These are phyloP conservation scores for Zoroaster sp. DNA, from an alignment of 53 echinoderm and acorn worm species.

Conservation along the genomic window DNA sequence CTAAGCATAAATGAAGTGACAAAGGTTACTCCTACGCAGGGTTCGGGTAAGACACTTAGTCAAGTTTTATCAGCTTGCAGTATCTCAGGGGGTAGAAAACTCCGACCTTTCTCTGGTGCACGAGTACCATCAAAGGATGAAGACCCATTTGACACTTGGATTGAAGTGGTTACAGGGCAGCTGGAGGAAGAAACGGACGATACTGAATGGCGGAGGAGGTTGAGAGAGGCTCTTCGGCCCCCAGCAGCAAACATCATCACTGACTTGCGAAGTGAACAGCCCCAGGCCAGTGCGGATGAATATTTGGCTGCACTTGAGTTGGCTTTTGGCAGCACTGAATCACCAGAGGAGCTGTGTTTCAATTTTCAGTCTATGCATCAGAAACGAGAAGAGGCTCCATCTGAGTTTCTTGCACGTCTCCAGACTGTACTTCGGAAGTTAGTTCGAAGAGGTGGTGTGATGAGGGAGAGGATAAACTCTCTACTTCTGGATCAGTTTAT, in stretches of 20 bases:
- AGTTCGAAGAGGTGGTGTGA: slow-evolving; percentile 23
- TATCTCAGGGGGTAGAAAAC: not conserved
- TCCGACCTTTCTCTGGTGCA: slow-evolving; percentile 9
- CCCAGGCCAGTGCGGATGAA: not conserved
- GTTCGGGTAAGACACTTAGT: too few species aligned
- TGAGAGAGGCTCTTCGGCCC: slow-evolving; percentile 15
- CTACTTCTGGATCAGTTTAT: slow-evolving; percentile 40
- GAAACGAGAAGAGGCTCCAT: slow-evolving; percentile 15
- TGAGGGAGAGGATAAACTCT: not conserved
- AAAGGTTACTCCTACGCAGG: too few species aligned
- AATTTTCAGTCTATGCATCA: slow-evolving; percentile 45
- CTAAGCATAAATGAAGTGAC: too few species aligned
- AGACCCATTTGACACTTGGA: slow-evolving; percentile 3
- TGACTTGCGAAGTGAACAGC: slow-evolving; percentile 10
- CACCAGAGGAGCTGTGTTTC: slow-evolving; percentile 43
- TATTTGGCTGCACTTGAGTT: not conserved
- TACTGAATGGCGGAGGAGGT: not conserved
- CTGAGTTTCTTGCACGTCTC: slow-evolving; percentile 15
- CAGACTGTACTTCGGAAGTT: slow-evolving; percentile 15
- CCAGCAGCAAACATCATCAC: not conserved
- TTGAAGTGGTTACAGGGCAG: not conserved
- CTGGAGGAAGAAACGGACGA: not conserved
- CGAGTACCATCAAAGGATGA: slow-evolving; percentile 16
- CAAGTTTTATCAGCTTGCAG: too few species aligned
- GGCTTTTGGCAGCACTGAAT: slow-evolving; percentile 58